phyloP scores from a whole-genome alignment of 2,113 vertebrate genomes.

The Coracopsis vasa region DNA sequence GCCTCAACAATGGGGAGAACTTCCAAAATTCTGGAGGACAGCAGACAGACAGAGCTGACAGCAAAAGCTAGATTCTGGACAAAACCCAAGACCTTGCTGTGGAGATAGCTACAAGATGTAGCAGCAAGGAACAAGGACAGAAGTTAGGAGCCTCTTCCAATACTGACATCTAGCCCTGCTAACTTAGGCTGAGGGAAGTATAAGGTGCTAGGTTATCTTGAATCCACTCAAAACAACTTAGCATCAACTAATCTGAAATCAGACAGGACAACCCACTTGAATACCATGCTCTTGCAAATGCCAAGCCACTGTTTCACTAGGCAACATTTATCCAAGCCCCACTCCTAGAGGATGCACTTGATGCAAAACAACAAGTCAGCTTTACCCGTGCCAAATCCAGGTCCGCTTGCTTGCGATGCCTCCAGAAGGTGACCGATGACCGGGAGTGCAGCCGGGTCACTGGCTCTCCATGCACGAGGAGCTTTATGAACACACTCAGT shows the following conservation, averaged over 20 bases:
- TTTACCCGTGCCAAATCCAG: slow-evolving; percentile 88
- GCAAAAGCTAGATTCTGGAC: not conserved
- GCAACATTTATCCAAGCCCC: not conserved
- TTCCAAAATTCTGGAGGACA: not conserved
- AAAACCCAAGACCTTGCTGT: not conserved
- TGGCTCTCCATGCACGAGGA: slow-evolving; percentile 92
- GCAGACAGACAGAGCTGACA: not conserved
- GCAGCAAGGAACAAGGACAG: not conserved
- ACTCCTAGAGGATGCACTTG: not conserved
- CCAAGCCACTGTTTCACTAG: not conserved
- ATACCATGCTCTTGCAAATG: not conserved
- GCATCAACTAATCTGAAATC: not conserved
- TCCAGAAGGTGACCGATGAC: slow-evolving; percentile 93
- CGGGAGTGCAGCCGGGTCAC: slow-evolving; percentile 91
- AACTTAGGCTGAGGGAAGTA: not conserved
- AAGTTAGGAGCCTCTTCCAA: not conserved
- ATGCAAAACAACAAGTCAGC: not conserved
- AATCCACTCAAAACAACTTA: not conserved
- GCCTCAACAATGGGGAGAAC: not conserved
- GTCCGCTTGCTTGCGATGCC: slow-evolving; percentile 95
- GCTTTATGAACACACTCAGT: slow-evolving; percentile 91
- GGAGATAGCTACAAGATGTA: not conserved
- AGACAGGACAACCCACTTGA: not conserved
- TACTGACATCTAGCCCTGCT: not conserved
- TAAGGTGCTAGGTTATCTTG: not conserved